These are phyloP conservation scores for Chascanopsetta lugubris DNA, from an alignment of 2,113 vertebrate species.

Conservation along the genomic window DNA sequence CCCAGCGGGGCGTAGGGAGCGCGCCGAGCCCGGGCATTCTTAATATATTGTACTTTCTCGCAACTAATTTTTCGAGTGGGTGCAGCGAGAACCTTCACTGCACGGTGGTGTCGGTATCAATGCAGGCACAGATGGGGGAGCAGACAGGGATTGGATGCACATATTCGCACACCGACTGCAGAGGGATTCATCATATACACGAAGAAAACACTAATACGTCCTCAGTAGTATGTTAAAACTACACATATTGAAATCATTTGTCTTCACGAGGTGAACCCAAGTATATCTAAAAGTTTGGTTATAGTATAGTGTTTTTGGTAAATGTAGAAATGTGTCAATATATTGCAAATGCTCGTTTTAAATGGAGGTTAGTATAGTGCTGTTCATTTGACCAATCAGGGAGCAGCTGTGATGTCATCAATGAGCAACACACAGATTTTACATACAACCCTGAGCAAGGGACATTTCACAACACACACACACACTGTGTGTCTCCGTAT, in stretches of 20 bases:
- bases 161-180: no score
- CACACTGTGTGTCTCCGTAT: no score
- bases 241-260: no score
- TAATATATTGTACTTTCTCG: conserved; percentile 57
- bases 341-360: background rate
- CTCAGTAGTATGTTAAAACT: no score
- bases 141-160: conserved; percentile 32
- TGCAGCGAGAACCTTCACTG: conserved; percentile 45
- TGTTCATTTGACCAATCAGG: background rate
- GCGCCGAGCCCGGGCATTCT: conserved; percentile 28
- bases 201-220: no score
- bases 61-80: conserved; percentile 57
- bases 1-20: conserved; percentile 53
- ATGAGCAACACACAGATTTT: no score
- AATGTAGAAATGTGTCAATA: conserved; percentile 26
- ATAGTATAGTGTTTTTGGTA: conserved; percentile 7
- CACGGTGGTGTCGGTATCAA: conserved; percentile 53
- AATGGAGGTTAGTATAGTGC: background rate
- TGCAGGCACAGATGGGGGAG: conserved; percentile 28
- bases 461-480: no score
- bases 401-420: background rate
- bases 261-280: conserved; percentile 41
- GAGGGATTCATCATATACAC: no score
- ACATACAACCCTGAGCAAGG: no score
- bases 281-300: no score